Base-by-base conservation (phyloP, 2,113 vertebrate genomes). In the Channa maculata region DNA sequence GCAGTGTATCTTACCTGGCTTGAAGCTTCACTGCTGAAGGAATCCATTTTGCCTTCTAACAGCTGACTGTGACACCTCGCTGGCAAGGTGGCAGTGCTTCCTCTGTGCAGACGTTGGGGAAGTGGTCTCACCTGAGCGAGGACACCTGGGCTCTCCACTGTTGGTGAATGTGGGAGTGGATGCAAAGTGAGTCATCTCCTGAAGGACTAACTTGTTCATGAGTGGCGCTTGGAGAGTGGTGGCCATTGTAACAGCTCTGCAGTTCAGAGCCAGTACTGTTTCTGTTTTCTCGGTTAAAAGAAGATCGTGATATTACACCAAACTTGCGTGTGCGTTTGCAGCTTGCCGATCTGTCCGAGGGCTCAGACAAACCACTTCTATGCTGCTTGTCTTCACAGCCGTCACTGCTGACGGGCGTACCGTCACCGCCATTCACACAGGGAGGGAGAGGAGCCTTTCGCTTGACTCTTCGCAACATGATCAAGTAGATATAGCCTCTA, bases 381-480 rank as follows among this genome's bases (percentile, higher is more conserved):
- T 87, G 91, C 71, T 92, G 95, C 88, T 93, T 92, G 50, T 85
- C 92, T 77, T 92, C 89, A 45, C 79, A 82, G 90, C 92, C 70
- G 89, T 66, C 93, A 86, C 85, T 15, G 36, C 90, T 80, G 58
- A 90, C 85, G 76, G 91, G 87, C 48, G 85, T 85, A 74, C 86
- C 82, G 36, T 86, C 77, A 75, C 88, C 89, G 86, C 93, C 94
- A 48, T 94, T 95, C 10, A 72, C 43, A 59, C 94, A 94, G 12
- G 96, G 95, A 92, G 96, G 95, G 72, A 92, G 94, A 48, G 97
- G 96, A 71, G 96, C 96, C 84, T 97, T 97, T 85, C 96, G 94
- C 90, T 98, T 99, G 81, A 99, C 96, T 83, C 97, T 95, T 71
- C 98, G 96, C 84, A 99, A 94, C 95, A 99, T 96, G 94, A 98